Evolutionary conservation across 2,888 invertebrate species (phyloP), one percentile per base, ranked within the genome.

Genomic region (Caenorhabditis auriculariae): DNA sequence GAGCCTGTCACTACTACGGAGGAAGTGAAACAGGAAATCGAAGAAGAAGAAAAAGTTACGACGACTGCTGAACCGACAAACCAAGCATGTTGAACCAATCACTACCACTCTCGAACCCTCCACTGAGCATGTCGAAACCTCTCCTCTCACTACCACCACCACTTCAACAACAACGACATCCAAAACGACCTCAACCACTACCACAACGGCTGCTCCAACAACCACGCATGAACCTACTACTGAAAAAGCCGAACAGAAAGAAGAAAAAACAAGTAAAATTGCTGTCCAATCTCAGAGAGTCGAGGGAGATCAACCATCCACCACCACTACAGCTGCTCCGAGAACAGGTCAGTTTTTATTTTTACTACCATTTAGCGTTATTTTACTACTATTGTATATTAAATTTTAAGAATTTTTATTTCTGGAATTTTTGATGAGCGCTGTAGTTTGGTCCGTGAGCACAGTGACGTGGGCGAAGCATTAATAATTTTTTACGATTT

Each of bases 341-440:
- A 62, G 60, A 41, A 67, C 62, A 24, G 49, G 59, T 58, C n/a
- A 7, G 35, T 37, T 23, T 45, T 19, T 19, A 1, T 2, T 28
- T 23, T 15, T 24, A 12, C 28, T 23, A n/a, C n/a, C n/a, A n/a
- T n/a, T n/a, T n/a, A n/a, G n/a, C n/a, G n/a, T n/a, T n/a, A n/a
- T n/a, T n/a, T n/a, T n/a, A n/a, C n/a, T n/a, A n/a, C n/a, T n/a
- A n/a, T n/a, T n/a, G n/a, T n/a, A n/a, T n/a, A n/a, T n/a, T n/a
- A n/a, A n/a, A n/a, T n/a, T n/a, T n/a, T n/a, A n/a, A n/a, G n/a
- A n/a, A n/a, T n/a, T n/a, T n/a, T n/a, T n/a, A n/a, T n/a, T n/a
- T n/a, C n/a, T n/a, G n/a, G n/a, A n/a, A n/a, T n/a, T n/a, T n/a
- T n/a, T n/a, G n/a, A n/a, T n/a, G n/a, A n/a, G n/a, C n/a, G n/a